Conservation (phyloP, 1,140 invertebrate genomes). For the Ceratitis capitata region DNA sequence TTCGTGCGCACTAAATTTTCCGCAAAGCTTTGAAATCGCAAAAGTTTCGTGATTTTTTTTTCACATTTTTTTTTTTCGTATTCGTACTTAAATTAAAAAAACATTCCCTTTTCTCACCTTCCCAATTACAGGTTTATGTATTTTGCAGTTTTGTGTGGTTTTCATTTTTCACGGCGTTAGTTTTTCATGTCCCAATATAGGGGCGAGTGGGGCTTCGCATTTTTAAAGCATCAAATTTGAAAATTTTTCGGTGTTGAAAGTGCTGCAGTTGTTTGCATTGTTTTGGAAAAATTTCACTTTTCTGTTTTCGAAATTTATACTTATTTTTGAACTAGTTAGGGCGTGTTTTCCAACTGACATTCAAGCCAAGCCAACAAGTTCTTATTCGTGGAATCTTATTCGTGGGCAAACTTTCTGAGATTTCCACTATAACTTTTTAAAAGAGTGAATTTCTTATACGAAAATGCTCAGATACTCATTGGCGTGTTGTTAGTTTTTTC, state of each 20-base stretch:
- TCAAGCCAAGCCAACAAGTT: no score
- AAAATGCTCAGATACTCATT: background rate
- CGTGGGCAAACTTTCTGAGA: no score
- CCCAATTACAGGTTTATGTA: background rate
- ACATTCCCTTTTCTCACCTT: background rate
- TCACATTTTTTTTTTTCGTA: background rate
- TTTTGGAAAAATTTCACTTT: no score
- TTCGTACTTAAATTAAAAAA: background rate
- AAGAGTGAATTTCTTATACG: no score
- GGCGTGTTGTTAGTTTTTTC: background rate
- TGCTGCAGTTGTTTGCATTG: background rate
- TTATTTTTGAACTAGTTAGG: no score
- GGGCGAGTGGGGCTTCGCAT: background rate
- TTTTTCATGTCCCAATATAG: no score
- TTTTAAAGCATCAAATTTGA: background rate
- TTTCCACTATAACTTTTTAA: no score
- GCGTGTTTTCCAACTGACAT: no score
- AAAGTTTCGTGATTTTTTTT: background rate
- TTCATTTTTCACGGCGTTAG: background rate
- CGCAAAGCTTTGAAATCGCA: background rate
- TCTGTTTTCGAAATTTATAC: no score
- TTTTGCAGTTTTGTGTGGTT: background rate
- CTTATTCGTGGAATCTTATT: no score
- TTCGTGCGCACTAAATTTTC: slow-evolving; percentile 16
- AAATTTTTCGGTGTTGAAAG: background rate